A percentile compares a stretch with the other conserved stretches of the same genome.
phyloP scores from a whole-genome alignment of 2,797 vertebrate genomes.

The Gymnoscopelus braueri region DNA sequence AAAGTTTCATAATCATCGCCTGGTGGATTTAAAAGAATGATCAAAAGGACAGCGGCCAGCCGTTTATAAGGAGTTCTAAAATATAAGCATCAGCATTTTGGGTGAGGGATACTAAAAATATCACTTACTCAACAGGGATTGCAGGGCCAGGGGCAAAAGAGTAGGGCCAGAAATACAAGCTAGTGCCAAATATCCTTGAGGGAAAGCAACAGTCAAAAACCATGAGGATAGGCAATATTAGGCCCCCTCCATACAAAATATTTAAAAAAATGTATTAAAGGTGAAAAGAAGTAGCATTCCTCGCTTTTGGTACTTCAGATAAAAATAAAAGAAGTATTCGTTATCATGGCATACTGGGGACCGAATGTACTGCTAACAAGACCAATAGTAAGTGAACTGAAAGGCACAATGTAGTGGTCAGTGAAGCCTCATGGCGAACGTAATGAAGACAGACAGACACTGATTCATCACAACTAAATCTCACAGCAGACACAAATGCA shows the following conservation, averaged over 20 bases:
- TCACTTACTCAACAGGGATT: slow-evolving; percentile 10
- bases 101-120: slow-evolving; percentile 12
- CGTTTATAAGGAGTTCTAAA: not conserved
- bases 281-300: no score
- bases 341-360: not conserved
- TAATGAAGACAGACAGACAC: slow-evolving; percentile 22
- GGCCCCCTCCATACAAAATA: not conserved
- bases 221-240: not conserved
- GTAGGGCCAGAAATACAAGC: slow-evolving; percentile 14
- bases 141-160: not conserved
- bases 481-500: slow-evolving; percentile 13
- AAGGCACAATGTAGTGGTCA: not conserved
- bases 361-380: not conserved
- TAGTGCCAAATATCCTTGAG: slow-evolving; percentile 9
- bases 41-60: not conserved
- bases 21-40: not conserved
- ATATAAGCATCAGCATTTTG: slow-evolving; percentile 25
- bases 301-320: no score
- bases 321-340: no score
- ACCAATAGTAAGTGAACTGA: not conserved
- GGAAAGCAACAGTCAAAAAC: slow-evolving; percentile 6
- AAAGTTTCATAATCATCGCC: slow-evolving; percentile 10
- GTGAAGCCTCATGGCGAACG: not conserved
- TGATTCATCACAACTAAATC: slow-evolving; percentile 30
- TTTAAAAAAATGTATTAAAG: no score